Conservation (phyloP, 2,113 vertebrate genomes). For the Cinclus mexicanus region DNA sequence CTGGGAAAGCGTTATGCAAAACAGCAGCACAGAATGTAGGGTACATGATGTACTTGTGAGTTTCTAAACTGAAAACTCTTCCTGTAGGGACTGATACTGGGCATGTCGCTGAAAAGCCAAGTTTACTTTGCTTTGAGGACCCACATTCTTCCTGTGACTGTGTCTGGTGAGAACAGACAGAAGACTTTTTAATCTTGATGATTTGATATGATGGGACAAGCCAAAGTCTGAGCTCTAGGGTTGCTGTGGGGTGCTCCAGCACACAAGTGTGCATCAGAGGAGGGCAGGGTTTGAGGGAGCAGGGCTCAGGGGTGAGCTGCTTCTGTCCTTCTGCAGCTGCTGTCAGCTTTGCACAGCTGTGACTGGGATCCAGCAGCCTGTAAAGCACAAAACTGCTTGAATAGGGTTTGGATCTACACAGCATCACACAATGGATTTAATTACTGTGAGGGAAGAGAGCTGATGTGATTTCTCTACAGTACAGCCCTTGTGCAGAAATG, state of each 20-base stretch:
- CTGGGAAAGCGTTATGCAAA: neutral
- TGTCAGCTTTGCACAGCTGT: neutral
- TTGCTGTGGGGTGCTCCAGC: neutral
- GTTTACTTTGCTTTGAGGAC: neutral
- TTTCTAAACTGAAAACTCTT: conserved; percentile 2
- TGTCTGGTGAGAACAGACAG: neutral
- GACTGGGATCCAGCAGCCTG: neutral
- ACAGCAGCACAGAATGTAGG: neutral
- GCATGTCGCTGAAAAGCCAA: neutral
- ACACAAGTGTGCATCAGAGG: neutral
- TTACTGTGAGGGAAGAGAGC: neutral
- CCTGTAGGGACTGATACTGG: neutral
- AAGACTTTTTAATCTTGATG: neutral
- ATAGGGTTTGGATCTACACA: neutral
- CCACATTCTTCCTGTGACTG: neutral
- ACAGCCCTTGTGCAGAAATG: neutral
- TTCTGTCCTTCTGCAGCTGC: neutral
- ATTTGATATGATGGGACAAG: neutral
- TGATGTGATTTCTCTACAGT: neutral
- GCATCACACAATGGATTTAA: neutral
- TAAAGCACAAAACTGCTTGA: neutral
- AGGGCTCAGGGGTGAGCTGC: neutral
- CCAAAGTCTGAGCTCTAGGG: neutral
- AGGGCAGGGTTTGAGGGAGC: neutral
- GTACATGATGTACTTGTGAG: neutral